Base-by-base conservation (phyloP, 1,140 invertebrate species). In the Chironomus tepperi region DNA sequence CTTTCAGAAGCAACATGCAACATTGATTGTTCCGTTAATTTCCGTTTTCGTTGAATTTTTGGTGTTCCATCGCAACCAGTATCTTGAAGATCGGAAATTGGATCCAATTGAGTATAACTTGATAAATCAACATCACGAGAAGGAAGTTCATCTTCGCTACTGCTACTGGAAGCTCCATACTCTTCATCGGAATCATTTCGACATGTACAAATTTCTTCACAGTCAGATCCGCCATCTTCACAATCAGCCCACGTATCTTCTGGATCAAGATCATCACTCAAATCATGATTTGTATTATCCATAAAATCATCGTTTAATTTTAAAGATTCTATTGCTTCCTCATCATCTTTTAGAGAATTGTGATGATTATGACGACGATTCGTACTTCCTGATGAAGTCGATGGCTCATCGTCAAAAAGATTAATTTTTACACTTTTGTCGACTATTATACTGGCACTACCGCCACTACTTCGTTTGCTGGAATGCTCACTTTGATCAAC, bases 181-280 rank as follows among this genome's bases (percentile, higher is more conserved):
- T 57, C 47, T 7, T 73, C 73, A 42, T 70, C 57, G 42, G 16
- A 3, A 67, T 78, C 77, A 57, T 80, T 80, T 75, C 79, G 79
- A 70, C 81, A 82, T 10, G 81, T 82, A 57, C 81, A 82, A 42
- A 82, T 78, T 73, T 82, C 81, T 75, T 82, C 81, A 57, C 21
- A 18, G 74, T 82, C 81, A 0, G 80, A 82, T 34, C 24, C 24
- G n/a, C 77, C 80, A 43, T 82, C 81, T 57, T 81, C 80, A 74
- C 81, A 81, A 75, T 82, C 81, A n/a, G 74, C 79, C 81, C 81
- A 82, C 0, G 81, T 77, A n/a, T 81, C 80, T 10, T 81, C 80
- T 64, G 65, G 72, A 42, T 73, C 42, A 6, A 24, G 7, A 43
- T 73, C 42, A 43, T 73, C 73, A 47, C 18, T 47, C 9, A 73